A percentile compares a stretch with the other conserved stretches of the same genome.
Conservation (phyloP, 2,888 invertebrate genomes). For the Thyatira batis region DNA sequence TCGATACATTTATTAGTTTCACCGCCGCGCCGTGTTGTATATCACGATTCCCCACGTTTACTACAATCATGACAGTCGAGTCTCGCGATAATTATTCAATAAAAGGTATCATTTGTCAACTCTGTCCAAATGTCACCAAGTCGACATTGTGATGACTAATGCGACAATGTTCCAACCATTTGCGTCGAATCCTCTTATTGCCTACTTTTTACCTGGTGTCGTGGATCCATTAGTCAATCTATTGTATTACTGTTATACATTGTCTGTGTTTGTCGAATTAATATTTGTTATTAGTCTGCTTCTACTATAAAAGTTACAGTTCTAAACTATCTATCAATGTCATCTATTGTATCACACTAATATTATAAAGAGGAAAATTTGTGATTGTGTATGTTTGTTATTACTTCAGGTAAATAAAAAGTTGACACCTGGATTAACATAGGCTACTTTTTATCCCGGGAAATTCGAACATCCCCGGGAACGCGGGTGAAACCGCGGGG, state of each 20-base stretch:
- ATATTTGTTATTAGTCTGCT: constrained; percentile 47
- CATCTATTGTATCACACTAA: constrained; percentile 21
- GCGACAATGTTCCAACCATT: constrained; percentile 70
- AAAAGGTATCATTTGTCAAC: constrained; percentile 75
- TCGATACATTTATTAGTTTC: background rate
- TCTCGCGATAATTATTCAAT: constrained; percentile 75
- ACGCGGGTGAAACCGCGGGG: too few relatives aligned
- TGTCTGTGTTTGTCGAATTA: constrained; percentile 37
- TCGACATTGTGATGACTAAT: constrained; percentile 76
- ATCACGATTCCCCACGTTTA: constrained; percentile 48
- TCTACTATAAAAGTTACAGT: constrained; percentile 34
- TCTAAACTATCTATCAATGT: constrained; percentile 21
- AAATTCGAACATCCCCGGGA: too few relatives aligned
- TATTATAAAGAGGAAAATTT: too few relatives aligned
- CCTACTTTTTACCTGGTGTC: constrained; percentile 74
- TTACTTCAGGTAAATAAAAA: too few relatives aligned
- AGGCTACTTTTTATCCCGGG: too few relatives aligned
- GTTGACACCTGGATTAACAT: too few relatives aligned
- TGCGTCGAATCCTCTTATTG: constrained; percentile 68
- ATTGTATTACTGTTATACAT: constrained; percentile 48
- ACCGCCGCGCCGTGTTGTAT: constrained; percentile 11
- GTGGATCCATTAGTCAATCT: constrained; percentile 68
- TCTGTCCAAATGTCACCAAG: constrained; percentile 73
- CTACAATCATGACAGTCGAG: constrained; percentile 50
- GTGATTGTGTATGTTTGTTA: too few relatives aligned